Base-by-base conservation (phyloP, 2,888 invertebrate genomes). In the Smittia sp. region DNA sequence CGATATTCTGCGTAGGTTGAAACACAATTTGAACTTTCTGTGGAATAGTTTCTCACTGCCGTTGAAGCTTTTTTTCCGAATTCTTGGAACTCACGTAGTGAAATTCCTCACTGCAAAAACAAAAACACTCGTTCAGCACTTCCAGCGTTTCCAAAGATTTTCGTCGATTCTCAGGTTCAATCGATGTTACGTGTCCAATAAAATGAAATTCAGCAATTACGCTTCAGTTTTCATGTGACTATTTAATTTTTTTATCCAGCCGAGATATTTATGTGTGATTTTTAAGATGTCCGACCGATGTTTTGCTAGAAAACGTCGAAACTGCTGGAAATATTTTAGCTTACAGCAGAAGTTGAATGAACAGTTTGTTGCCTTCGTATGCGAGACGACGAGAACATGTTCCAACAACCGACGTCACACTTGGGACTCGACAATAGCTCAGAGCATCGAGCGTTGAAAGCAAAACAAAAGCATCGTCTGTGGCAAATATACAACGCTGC, bases 271-370 rank as follows among this genome's bases (percentile, higher is more conserved):
- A 24, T 70, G 58, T 58, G 54, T 70, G 24, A 54, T 70, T 70
- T 70, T 58, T 70, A 70, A 70, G 70, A 70, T 70, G 70, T 70
- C 70, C 58, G 68, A 24, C n/a, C 39, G 9, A 41, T 68, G 41
- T 68, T 41, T 41, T 68, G 46, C 41, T 46, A 68, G 22, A 65
- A 65, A 65, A 15, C 65, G 1, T 46, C 24, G 13, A 63, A 18
- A 63, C 32, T 68, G 68, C 24, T 68, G 1, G 25, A 27, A 65
- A 65, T 32, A 15, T 65, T 27, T 27, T 27, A 18, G 7, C 24
- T 27, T 15, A 27, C 4, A n/a, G 27, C 24, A 65, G 13, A 27
- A 24, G 65, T 25, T 65, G 65, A 65, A 65, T 65, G 65, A 65
- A 65, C 58, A 58, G 24, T 3, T 39, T n/a, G n/a, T n/a, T n/a